Evolutionary conservation across 2,888 invertebrate genomes (phyloP).

Genomic region (Brachynemurus nebulosus): DNA sequence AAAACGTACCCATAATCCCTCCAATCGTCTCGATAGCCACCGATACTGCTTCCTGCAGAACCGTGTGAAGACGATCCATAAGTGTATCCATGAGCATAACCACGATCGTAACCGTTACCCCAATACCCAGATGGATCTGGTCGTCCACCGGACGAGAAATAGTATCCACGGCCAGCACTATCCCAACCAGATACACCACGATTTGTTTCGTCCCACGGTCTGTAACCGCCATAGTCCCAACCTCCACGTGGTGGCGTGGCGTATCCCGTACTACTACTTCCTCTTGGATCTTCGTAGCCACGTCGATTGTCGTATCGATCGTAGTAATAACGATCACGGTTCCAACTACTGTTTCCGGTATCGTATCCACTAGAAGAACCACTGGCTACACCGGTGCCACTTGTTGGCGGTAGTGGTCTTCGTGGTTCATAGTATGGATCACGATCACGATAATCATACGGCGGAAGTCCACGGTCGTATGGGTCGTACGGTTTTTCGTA

Average conservation of each 20-base stretch:
- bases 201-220: conserved; percentile 43
- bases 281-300: conserved; percentile 35
- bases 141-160: conserved; percentile 42
- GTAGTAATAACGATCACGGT: conserved; percentile 18
- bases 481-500: no score
- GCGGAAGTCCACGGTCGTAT: conserved; percentile 25
- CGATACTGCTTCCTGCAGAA: conserved; percentile 16
- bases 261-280: conserved; percentile 16
- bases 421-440: background rate
- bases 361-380: background rate
- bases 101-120: conserved; percentile 28
- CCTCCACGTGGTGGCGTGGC: conserved; percentile 11
- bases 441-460: conserved; percentile 4
- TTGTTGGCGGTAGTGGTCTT: background rate
- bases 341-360: no score
- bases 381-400: background rate
- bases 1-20: conserved; percentile 24
- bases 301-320: conserved; percentile 28
- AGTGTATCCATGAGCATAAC: conserved; percentile 21
- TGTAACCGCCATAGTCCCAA: conserved; percentile 26
- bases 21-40: conserved; percentile 17
- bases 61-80: conserved; percentile 18
- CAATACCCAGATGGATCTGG: conserved; percentile 30
- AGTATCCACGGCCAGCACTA: conserved; percentile 43
- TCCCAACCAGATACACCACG: conserved; percentile 50